Evolutionary conservation across 2,797 vertebrate species (phyloP).

Genomic region (Prunella strophiata): DNA sequence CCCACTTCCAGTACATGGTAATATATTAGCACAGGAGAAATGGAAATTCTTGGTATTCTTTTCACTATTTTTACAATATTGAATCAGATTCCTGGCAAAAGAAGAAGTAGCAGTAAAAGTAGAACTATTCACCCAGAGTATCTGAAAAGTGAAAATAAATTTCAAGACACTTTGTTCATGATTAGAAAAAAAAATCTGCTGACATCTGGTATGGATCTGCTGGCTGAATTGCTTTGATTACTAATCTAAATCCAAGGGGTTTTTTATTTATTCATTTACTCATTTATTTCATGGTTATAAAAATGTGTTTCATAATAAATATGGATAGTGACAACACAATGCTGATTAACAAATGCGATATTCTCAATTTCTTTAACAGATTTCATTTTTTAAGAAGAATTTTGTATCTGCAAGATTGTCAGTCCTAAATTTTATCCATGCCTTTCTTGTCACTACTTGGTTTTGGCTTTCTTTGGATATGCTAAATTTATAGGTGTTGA

Average conservation of each 20-base stretch:
- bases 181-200: conserved; percentile 29
- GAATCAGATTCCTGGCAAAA: conserved; percentile 31
- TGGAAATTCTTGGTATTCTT: neutral
- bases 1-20: neutral
- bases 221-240: conserved; percentile 41
- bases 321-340: conserved; percentile 52
- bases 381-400: conserved; percentile 10
- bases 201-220: conserved; percentile 35
- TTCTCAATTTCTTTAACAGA: conserved; percentile 27
- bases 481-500: conserved; percentile 53
- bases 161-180: neutral
- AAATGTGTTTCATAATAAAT: conserved; percentile 62
- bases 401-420: neutral
- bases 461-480: conserved; percentile 26
- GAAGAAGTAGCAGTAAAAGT: neutral
- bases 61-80: neutral
- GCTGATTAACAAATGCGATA: conserved; percentile 18
- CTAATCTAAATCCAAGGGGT: neutral
- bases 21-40: neutral
- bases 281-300: conserved; percentile 44
- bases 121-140: conserved; percentile 23
- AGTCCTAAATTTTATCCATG: conserved; percentile 21
- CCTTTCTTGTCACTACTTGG: conserved; percentile 10
- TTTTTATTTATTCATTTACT: conserved; percentile 54
- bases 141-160: conserved; percentile 33